Evolutionary conservation across 2,888 invertebrate species (phyloP).

Genomic region (Quadroppia sp.): DNA sequence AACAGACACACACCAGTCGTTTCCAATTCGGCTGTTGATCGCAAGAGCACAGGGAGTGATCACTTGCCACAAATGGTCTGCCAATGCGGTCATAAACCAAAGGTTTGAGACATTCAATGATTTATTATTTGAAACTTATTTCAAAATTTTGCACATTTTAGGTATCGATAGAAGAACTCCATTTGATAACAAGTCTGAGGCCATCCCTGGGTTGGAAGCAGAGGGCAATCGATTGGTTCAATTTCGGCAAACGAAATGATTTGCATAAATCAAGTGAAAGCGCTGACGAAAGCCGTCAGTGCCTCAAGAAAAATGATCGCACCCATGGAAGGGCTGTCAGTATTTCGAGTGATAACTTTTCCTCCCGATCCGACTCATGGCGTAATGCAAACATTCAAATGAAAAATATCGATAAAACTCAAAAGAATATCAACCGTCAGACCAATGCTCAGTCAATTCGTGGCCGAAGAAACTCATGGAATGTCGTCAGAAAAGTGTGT

Average conservation of each 20-base stretch:
- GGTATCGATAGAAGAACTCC: conserved; percentile 29
- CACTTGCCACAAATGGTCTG: conserved; percentile 46
- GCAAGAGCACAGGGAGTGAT: conserved; percentile 56
- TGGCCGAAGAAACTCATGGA: conserved; percentile 61
- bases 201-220: conserved; percentile 9
- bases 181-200: not conserved
- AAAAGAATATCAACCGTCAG: conserved; percentile 50
- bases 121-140: not conserved
- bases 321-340: conserved; percentile 63
- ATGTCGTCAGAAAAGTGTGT: conserved; percentile 34
- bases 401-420: conserved; percentile 60
- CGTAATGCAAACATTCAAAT: conserved; percentile 62
- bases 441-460: conserved; percentile 50
- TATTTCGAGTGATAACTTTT: conserved; percentile 75
- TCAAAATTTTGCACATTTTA: not conserved
- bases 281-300: conserved; percentile 68
- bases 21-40: conserved; percentile 75
- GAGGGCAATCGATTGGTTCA: conserved; percentile 40
- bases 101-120: conserved; percentile 5
- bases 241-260: conserved; percentile 42
- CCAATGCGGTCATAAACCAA: conserved; percentile 44
- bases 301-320: conserved; percentile 61
- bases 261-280: conserved; percentile 58
- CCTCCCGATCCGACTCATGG: conserved; percentile 82
- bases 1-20: conserved; percentile 81